Evolutionary conservation across 1,140 invertebrate species (phyloP).

Genomic region (Drosophila oshimai): DNA sequence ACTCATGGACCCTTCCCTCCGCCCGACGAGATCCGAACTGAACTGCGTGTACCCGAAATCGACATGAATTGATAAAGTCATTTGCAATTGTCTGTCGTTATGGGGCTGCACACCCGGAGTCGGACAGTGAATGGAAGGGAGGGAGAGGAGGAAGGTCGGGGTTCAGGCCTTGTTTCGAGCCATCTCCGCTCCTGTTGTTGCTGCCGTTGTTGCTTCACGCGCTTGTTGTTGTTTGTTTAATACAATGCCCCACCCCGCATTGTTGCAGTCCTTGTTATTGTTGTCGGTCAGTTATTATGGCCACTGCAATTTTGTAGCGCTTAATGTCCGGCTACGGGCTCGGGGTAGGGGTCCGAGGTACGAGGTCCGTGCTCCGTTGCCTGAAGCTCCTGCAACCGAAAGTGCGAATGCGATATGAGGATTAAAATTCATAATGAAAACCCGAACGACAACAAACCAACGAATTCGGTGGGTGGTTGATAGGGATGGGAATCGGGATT

Average conservation of each 20-base stretch:
- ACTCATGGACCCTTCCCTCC: constrained; percentile 15
- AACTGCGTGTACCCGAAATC: constrained; percentile 68
- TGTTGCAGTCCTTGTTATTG: constrained; percentile 47
- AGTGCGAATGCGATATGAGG: constrained; percentile 79
- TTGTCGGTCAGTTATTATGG: constrained; percentile 72
- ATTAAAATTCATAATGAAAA: constrained; percentile 79
- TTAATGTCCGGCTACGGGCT: constrained; percentile 61
- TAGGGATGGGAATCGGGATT: too few species aligned
- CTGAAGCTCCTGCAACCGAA: constrained; percentile 52
- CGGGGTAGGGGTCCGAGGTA: not conserved
- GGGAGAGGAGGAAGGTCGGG: not conserved
- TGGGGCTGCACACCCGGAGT: constrained; percentile 17
- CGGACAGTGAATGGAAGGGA: not conserved
- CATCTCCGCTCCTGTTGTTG: constrained; percentile 31
- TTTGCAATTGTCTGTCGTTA: constrained; percentile 80
- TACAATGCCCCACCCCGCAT: constrained; percentile 38
- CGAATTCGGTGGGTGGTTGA: constrained; percentile 12
- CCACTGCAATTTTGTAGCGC: constrained; percentile 76
- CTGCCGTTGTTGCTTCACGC: constrained; percentile 57
- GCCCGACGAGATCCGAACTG: constrained; percentile 18
- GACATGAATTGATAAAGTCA: constrained; percentile 81
- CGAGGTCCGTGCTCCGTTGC: not conserved
- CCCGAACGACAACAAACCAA: constrained; percentile 52
- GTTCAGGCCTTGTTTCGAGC: constrained; percentile 12
- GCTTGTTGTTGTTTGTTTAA: constrained; percentile 74